These are phyloP conservation scores for Meleagris gallopavo DNA, from an alignment of 2,113 vertebrate species.

Conservation along the genomic window DNA sequence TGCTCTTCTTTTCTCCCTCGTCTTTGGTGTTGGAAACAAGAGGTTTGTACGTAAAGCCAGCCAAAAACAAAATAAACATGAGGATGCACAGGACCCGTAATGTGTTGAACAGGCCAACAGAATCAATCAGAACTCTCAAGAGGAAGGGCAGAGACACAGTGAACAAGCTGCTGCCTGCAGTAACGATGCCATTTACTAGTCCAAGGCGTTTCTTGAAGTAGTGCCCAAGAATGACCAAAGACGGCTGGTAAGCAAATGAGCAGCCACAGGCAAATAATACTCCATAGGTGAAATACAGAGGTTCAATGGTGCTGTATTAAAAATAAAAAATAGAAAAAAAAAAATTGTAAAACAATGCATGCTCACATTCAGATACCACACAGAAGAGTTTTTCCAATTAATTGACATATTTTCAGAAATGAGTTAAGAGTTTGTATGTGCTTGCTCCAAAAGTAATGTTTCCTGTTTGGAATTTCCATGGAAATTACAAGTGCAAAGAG, in stretches of 20 bases:
- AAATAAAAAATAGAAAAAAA: not conserved
- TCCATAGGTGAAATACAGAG: slow-evolving; percentile 95
- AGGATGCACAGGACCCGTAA: slow-evolving; percentile 87
- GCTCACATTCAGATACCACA: not conserved
- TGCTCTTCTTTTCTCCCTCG: slow-evolving; percentile 62
- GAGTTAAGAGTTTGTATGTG: not conserved
- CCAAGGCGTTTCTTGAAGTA: slow-evolving; percentile 97
- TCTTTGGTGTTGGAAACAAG: slow-evolving; percentile 72
- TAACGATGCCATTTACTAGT: slow-evolving; percentile 96
- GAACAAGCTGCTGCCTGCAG: slow-evolving; percentile 94
- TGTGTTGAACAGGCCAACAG: slow-evolving; percentile 80
- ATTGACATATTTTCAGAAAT: not conserved
- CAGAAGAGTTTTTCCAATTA: not conserved
- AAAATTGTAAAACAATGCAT: not conserved
- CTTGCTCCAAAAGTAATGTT: no score
- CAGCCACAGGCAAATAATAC: slow-evolving; percentile 94
- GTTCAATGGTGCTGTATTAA: slow-evolving; percentile 84
- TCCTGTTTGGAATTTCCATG: no score
- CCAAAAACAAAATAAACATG: slow-evolving; percentile 91
- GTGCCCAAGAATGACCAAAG: slow-evolving; percentile 94
- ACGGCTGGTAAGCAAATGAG: slow-evolving; percentile 97
- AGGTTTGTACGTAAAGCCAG: slow-evolving; percentile 91
- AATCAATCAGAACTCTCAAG: slow-evolving; percentile 76
- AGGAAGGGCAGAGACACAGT: slow-evolving; percentile 89
- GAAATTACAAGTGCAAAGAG: no score